A percentile compares a stretch with the other conserved stretches of the same genome.
phyloP scores from a whole-genome alignment of 2,113 vertebrate genomes.

The Scophthalmus maximus region DNA sequence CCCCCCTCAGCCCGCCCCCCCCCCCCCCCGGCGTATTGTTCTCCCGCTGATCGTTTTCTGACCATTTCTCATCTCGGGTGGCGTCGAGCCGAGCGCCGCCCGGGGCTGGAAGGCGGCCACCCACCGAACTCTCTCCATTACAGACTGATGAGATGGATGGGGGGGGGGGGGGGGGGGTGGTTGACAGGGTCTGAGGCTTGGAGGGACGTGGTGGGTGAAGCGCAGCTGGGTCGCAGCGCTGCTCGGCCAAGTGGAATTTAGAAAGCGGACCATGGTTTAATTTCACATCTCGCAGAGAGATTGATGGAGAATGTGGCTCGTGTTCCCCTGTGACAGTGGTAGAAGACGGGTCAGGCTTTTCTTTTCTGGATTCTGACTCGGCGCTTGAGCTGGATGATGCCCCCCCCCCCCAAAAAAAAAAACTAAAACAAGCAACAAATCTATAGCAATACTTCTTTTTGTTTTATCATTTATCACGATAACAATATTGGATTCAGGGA shows the following conservation, averaged over 20 bases:
- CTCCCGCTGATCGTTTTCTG: constrained; percentile 35
- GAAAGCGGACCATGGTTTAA: neutral
- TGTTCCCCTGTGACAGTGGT: constrained; percentile 14
- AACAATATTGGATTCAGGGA: too few relatives aligned
- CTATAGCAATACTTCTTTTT: too few relatives aligned
- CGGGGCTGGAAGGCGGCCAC: constrained; percentile 14
- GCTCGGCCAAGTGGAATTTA: constrained; percentile 38
- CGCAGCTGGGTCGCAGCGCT: constrained; percentile 46
- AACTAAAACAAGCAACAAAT: too few relatives aligned
- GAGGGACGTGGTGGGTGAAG: neutral
- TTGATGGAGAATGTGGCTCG: constrained; percentile 3
- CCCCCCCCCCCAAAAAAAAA: too few relatives aligned
- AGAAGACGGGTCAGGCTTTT: too few relatives aligned
- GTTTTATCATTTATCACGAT: too few relatives aligned
- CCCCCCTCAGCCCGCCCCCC: constrained; percentile 42
- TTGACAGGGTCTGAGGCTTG: neutral
- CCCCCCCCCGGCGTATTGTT: constrained; percentile 48
- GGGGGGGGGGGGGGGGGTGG: neutral
- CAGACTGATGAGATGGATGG: constrained; percentile 33
- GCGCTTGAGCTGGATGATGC: too few relatives aligned
- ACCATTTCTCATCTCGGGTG: constrained; percentile 52
- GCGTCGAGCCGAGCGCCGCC: constrained; percentile 10
- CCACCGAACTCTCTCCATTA: constrained; percentile 24
- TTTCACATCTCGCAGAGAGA: constrained; percentile 6
- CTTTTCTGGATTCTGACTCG: too few relatives aligned